A percentile compares a stretch with the other conserved stretches of the same genome.
These are phyloP conservation scores for Phodopus roborovskii DNA, from an alignment of 2,113 vertebrate species.

Conservation along the genomic window DNA sequence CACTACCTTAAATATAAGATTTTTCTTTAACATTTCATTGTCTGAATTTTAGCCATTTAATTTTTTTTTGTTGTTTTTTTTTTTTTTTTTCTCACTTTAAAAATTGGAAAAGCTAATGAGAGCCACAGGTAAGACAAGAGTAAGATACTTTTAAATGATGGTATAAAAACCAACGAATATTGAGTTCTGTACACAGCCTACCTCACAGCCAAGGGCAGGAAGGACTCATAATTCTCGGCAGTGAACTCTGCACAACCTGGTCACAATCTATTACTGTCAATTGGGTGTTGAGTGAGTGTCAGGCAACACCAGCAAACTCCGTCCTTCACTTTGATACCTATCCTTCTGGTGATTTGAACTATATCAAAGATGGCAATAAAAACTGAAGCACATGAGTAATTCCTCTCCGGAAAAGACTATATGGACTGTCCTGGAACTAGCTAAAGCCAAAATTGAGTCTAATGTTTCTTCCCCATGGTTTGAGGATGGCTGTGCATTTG, in stretches of 20 bases:
- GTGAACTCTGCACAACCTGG: constrained; percentile 60
- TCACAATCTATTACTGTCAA: constrained; percentile 78
- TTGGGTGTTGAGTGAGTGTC: constrained; percentile 75
- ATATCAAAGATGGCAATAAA: constrained; percentile 64
- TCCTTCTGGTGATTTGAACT: constrained; percentile 73
- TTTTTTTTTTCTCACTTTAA: constrained; percentile 70
- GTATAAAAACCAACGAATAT: constrained; percentile 74
- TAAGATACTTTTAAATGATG: constrained; percentile 75
- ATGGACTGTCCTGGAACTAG: constrained; percentile 35
- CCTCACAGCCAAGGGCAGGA: constrained; percentile 82
- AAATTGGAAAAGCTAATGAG: constrained; percentile 51
- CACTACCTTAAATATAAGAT: not conserved
- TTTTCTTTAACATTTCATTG: not conserved
- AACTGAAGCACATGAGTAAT: constrained; percentile 73
- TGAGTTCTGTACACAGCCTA: constrained; percentile 65
- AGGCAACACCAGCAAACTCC: constrained; percentile 68
- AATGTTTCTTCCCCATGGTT: not conserved
- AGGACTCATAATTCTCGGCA: constrained; percentile 79
- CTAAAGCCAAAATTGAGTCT: constrained; percentile 66
- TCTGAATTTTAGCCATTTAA: constrained; percentile 62
- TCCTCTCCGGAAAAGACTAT: constrained; percentile 54
- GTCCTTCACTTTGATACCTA: constrained; percentile 76
- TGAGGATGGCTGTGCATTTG: not conserved
- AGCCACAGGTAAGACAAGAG: constrained; percentile 1
- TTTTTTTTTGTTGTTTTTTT: not conserved